Conservation (phyloP, 2,888 invertebrate genomes). For the Cenopis cana region DNA sequence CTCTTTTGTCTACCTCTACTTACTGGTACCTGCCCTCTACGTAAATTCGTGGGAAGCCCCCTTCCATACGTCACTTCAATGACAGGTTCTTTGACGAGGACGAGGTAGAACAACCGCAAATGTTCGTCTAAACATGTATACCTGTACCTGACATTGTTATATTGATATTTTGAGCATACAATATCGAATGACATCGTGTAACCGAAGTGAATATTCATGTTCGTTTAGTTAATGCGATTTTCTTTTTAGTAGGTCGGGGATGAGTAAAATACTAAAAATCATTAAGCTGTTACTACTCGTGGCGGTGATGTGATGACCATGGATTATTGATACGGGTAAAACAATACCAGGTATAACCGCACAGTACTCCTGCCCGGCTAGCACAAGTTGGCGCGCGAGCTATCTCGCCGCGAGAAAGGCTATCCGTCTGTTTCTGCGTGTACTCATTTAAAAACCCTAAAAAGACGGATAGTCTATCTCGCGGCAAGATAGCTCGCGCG, state of each 20-base stretch:
- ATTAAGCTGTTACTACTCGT: too few species aligned
- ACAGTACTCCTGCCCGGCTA: not conserved
- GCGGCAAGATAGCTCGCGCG: too few species aligned
- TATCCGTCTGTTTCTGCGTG: too few species aligned
- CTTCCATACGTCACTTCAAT: constrained; percentile 45
- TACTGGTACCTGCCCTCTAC: not conserved
- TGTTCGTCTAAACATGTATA: constrained; percentile 21
- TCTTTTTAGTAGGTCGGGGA: not conserved
- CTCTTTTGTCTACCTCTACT: constrained; percentile 22
- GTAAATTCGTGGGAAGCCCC: constrained; percentile 43
- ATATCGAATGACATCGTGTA: not conserved
- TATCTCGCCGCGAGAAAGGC: too few species aligned
- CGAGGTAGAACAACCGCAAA: constrained; percentile 41
- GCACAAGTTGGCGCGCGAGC: too few species aligned
- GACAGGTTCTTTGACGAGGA: constrained; percentile 44
- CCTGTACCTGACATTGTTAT: constrained; percentile 30
- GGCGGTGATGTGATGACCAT: not conserved
- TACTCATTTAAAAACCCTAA: too few species aligned
- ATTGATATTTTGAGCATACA: constrained; percentile 5
- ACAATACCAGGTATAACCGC: not conserved
- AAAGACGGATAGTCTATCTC: too few species aligned
- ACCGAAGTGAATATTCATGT: not conserved
- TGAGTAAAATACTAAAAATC: not conserved
- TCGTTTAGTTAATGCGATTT: not conserved
- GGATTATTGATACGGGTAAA: not conserved